A percentile compares a stretch with the other conserved stretches of the same genome.
Evolutionary conservation across 2,888 invertebrate genomes (phyloP).

Genomic region (Latheticus oryzae): DNA sequence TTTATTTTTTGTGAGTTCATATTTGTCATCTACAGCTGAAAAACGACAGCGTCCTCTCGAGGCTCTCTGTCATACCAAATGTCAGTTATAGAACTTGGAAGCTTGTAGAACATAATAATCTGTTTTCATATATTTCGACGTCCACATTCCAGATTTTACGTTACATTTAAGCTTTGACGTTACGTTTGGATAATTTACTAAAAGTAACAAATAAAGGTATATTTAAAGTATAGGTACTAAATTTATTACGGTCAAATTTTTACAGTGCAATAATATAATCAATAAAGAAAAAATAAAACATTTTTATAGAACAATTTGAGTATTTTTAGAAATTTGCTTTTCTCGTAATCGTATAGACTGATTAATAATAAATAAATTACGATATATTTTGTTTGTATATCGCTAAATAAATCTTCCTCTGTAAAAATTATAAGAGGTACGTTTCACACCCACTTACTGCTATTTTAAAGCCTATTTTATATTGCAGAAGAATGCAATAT

Average conservation of each 20-base stretch:
- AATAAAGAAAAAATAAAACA: not conserved
- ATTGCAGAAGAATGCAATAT: conserved; percentile 26
- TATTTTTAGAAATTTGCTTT: too few relatives aligned
- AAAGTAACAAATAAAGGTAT: conserved; percentile 19
- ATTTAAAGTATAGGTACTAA: conserved; percentile 5
- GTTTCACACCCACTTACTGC: conserved; percentile 27
- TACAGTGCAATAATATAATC: conserved; percentile 1
- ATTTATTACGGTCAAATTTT: conserved; percentile 21
- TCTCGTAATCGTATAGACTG: too few relatives aligned
- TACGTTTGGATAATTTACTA: too few relatives aligned
- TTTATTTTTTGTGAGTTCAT: conserved; percentile 6
- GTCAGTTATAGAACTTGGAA: conserved; percentile 18
- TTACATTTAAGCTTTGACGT: too few relatives aligned
- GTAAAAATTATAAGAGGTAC: too few relatives aligned
- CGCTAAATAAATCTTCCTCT: too few relatives aligned
- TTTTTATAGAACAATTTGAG: conserved; percentile 1
- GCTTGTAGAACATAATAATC: conserved; percentile 10
- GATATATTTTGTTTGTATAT: too few relatives aligned
- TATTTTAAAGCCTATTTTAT: conserved; percentile 26
- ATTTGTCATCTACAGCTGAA: conserved; percentile 12
- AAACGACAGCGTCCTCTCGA: conserved; percentile 13
- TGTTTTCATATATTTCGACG: conserved; percentile 11
- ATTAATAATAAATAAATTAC: too few relatives aligned
- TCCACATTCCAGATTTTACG: conserved; percentile 13
- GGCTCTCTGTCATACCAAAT: conserved; percentile 11